Evolutionary conservation across 2,113 vertebrate species (phyloP).

Genomic region (Galbula dea): DNA sequence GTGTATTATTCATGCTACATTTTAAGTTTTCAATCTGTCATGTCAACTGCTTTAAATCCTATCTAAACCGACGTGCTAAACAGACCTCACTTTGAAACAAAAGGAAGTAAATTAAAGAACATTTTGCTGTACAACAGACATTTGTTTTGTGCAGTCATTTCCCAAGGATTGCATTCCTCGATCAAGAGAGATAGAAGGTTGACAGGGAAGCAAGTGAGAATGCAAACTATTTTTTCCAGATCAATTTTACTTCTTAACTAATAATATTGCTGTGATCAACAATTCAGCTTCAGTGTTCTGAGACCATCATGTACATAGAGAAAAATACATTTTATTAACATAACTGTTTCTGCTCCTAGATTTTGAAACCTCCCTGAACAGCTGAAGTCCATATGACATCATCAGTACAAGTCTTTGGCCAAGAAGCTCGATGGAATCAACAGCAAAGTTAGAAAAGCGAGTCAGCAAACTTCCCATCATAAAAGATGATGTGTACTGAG

Average conservation of each 20-base stretch:
- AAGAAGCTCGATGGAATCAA: background rate
- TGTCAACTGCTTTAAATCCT: slow-evolving; percentile 57
- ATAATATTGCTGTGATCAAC: background rate
- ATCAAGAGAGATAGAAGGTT: slow-evolving; percentile 22
- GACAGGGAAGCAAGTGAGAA: slow-evolving; percentile 30
- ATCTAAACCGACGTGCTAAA: slow-evolving; percentile 35
- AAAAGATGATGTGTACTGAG: background rate
- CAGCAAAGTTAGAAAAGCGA: background rate
- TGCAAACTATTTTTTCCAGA: background rate
- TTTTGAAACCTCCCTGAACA: background rate
- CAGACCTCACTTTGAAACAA: slow-evolving; percentile 52
- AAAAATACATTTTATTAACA: background rate
- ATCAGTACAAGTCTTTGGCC: background rate
- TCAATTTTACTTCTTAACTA: slow-evolving; percentile 9
- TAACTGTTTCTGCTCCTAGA: background rate
- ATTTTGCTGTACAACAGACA: slow-evolving; percentile 41
- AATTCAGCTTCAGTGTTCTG: background rate
- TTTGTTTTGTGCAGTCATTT: slow-evolving; percentile 54
- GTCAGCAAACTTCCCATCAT: background rate
- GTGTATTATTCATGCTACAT: slow-evolving; percentile 65
- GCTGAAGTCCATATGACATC: background rate
- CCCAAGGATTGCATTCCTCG: background rate
- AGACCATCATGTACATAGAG: slow-evolving; percentile 1
- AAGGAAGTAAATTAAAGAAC: slow-evolving; percentile 59
- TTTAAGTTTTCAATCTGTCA: slow-evolving; percentile 63